phyloP scores from a whole-genome alignment of 2,888 invertebrate genomes.

The Nomada fucata region DNA sequence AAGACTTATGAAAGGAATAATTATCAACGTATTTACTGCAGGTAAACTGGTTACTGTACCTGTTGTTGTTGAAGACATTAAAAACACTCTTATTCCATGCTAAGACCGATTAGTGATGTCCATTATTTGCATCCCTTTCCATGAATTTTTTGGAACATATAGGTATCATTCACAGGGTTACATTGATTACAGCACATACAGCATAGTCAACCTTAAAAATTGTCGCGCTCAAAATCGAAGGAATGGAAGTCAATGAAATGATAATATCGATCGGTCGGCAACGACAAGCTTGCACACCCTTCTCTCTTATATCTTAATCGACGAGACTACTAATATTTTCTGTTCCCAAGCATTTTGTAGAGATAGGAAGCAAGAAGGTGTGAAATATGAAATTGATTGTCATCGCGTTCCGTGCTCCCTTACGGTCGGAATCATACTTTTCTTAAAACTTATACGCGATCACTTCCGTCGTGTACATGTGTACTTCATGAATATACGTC shows the following conservation, averaged over 20 bases:
- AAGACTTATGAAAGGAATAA: constrained; percentile 53
- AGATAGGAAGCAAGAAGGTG: no score
- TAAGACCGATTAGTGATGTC: constrained; percentile 74
- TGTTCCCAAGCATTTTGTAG: no score
- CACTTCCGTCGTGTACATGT: constrained; percentile 9
- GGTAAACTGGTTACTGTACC: constrained; percentile 83
- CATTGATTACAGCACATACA: background rate
- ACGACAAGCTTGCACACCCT: no score
- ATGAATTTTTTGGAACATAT: constrained; percentile 14
- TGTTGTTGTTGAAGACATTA: constrained; percentile 83
- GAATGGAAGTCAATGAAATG: no score
- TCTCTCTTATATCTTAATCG: no score
- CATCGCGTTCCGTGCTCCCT: no score
- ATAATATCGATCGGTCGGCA: no score
- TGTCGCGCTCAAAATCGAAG: background rate
- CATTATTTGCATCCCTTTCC: constrained; percentile 67
- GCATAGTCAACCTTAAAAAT: background rate
- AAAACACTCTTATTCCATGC: constrained; percentile 83
- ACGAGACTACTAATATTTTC: no score
- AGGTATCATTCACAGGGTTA: no score
- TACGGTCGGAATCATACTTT: no score
- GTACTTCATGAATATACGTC: constrained; percentile 36
- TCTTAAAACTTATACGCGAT: background rate
- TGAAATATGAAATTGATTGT: no score
- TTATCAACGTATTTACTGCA: constrained; percentile 80